Conservation (phyloP, 2,888 invertebrate species). For the Papilio gigon region DNA sequence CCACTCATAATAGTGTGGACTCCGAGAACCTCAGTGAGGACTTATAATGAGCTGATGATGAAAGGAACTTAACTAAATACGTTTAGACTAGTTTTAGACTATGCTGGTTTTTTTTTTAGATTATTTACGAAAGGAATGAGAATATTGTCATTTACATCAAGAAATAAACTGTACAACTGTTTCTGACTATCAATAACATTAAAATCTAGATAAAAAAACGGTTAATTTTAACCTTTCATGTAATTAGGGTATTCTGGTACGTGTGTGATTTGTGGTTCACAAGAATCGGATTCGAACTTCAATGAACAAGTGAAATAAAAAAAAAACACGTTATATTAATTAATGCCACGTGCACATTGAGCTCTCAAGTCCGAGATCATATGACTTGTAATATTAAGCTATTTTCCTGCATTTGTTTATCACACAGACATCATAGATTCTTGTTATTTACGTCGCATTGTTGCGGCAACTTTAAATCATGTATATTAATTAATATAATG, state of each 20-base stretch:
- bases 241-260: neutral
- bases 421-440: slow-evolving; percentile 23
- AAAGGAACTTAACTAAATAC: no score
- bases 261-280: neutral
- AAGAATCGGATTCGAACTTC: neutral
- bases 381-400: slow-evolving; percentile 6
- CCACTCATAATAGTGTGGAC: no score
- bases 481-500: slow-evolving; percentile 27
- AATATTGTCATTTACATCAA: no score
- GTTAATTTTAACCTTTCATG: neutral
- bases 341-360: neutral
- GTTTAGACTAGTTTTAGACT: no score
- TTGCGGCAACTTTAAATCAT: slow-evolving; percentile 24
- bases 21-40: no score
- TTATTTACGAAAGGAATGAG: no score
- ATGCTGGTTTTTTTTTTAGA: no score
- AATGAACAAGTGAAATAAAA: neutral
- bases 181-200: no score
- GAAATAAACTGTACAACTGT: no score
- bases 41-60: no score
- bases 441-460: slow-evolving; percentile 33
- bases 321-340: slow-evolving; percentile 2
- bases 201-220: no score
- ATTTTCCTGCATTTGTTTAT: slow-evolving; percentile 32
- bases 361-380: slow-evolving; percentile 3